Percentiles rank a stretch among this genome's conserved stretches.
Conservation (phyloP, 2,888 invertebrate species). For the Chironomus riparius region DNA sequence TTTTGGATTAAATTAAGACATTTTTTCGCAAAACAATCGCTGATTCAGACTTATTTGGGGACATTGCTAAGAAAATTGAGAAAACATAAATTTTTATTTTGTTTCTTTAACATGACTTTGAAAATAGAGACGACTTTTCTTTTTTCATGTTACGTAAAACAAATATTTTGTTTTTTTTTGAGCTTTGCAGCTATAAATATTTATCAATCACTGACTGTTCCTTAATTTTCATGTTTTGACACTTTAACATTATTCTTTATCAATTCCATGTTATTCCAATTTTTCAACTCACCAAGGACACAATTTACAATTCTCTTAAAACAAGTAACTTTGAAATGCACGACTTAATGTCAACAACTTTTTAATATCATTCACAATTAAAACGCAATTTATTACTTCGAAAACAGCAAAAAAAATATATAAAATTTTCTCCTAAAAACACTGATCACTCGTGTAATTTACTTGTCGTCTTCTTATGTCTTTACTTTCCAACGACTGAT, state of each 20-base stretch:
- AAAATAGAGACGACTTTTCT: constrained; percentile 8
- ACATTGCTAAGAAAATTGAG: neutral
- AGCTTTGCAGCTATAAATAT: neutral
- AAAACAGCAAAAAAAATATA: constrained; percentile 3
- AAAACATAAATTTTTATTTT: constrained; percentile 7
- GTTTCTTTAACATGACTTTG: constrained; percentile 21
- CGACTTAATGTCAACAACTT: neutral
- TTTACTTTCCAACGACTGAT: constrained; percentile 12
- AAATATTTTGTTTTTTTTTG: too few relatives aligned
- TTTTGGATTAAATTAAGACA: neutral
- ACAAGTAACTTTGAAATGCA: neutral
- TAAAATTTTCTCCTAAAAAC: neutral
- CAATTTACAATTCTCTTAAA: neutral
- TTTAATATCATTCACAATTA: neutral
- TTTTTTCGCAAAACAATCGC: neutral
- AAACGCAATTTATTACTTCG: neutral
- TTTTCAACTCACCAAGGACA: neutral
- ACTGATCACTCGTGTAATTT: constrained; percentile 19
- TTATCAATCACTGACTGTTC: neutral
- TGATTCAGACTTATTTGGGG: neutral
- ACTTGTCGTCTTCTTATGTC: neutral
- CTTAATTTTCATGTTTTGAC: neutral
- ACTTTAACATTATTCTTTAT: neutral
- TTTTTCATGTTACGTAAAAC: constrained; percentile 22
- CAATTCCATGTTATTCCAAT: neutral